Conservation (phyloP, 2,888 invertebrate genomes). For the Busseola fusca region DNA sequence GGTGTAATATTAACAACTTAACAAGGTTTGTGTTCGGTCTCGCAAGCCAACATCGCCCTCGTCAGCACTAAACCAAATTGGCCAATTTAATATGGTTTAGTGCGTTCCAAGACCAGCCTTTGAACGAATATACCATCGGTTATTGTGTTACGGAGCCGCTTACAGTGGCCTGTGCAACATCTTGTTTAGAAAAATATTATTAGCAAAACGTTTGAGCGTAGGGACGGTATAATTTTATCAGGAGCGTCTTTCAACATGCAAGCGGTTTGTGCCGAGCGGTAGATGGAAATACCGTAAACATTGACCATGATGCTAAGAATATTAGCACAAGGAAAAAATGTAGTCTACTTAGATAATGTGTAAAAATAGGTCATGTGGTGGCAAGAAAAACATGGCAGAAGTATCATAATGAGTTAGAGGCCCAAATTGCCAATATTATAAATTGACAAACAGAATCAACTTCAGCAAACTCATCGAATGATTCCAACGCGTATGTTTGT, state of each 20-base stretch:
- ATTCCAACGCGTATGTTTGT: slow-evolving; percentile 13
- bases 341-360: neutral
- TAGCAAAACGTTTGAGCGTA: slow-evolving; percentile 2
- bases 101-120: slow-evolving; percentile 35
- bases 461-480: slow-evolving; percentile 16
- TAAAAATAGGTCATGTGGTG: no score
- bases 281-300: neutral
- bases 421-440: neutral
- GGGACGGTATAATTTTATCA: neutral
- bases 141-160: slow-evolving; percentile 29
- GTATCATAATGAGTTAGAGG: neutral
- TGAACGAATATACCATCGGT: slow-evolving; percentile 44
- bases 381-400: no score
- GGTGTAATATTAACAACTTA: slow-evolving; percentile 54
- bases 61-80: slow-evolving; percentile 59
- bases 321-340: neutral
- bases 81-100: slow-evolving; percentile 61
- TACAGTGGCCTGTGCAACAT: slow-evolving; percentile 1
- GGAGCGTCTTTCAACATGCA: neutral
- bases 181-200: slow-evolving; percentile 12
- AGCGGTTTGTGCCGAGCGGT: neutral
- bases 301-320: neutral
- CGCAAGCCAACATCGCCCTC: slow-evolving; percentile 21
- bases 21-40: slow-evolving; percentile 45
- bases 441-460: slow-evolving; percentile 22